phyloP scores from a whole-genome alignment of 2,888 invertebrate genomes.

The Laspeyria flexula region DNA sequence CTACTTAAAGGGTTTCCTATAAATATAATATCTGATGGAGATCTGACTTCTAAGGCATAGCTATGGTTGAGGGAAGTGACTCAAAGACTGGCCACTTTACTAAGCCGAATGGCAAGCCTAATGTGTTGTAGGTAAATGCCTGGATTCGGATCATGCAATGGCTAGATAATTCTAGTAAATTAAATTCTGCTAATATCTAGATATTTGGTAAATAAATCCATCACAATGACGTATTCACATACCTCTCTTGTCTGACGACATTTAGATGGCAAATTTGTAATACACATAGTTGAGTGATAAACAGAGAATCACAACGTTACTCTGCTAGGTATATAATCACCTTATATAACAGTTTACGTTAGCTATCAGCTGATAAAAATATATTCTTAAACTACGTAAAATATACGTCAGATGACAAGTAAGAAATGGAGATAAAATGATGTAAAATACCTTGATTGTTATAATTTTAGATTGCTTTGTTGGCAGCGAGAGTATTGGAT shows the following conservation, averaged over 20 bases:
- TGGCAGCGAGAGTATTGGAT: too few relatives aligned
- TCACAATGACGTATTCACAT: not conserved
- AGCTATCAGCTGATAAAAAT: conserved; percentile 29
- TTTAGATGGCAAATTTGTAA: not conserved
- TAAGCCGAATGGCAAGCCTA: too few relatives aligned
- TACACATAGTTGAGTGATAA: not conserved
- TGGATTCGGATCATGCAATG: too few relatives aligned
- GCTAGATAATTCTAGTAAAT: too few relatives aligned
- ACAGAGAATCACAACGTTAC: not conserved
- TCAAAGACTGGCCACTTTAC: too few relatives aligned
- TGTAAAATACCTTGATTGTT: not conserved
- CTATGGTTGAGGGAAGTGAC: too few relatives aligned
- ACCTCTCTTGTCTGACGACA: not conserved
- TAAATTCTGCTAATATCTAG: too few relatives aligned
- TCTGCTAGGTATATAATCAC: not conserved
- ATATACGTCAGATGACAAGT: not conserved
- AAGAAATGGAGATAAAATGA: not conserved
- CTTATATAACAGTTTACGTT: conserved; percentile 28
- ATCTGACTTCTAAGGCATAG: too few relatives aligned
- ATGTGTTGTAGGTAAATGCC: too few relatives aligned
- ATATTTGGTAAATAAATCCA: not conserved
- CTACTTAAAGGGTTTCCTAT: too few relatives aligned
- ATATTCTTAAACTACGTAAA: conserved; percentile 2
- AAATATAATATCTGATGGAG: too few relatives aligned
- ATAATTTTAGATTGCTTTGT: too few relatives aligned